These are phyloP conservation scores for Agrilus biguttatus DNA, from an alignment of 2,888 invertebrate genomes.

Conservation along the genomic window DNA sequence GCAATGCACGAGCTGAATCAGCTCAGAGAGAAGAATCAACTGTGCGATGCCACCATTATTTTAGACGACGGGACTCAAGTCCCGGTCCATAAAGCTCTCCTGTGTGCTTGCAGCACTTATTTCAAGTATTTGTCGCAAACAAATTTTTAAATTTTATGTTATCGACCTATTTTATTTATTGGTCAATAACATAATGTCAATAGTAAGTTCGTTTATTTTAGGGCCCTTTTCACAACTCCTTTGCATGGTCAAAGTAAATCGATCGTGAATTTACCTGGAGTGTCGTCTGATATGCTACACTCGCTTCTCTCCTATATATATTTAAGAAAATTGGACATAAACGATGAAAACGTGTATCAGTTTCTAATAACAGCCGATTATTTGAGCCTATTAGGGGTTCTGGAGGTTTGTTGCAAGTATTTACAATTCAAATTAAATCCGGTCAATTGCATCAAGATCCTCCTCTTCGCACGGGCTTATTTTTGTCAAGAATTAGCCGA, in stretches of 20 bases:
- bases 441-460: conserved; percentile 71
- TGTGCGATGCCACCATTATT: conserved; percentile 75
- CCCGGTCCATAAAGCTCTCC: conserved; percentile 73
- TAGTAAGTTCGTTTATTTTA: conserved; percentile 21
- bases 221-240: conserved; percentile 72
- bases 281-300: conserved; percentile 62
- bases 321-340: conserved; percentile 60
- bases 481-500: conserved; percentile 59
- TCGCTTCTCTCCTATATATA: conserved; percentile 76
- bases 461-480: conserved; percentile 68
- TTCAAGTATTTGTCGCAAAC: conserved; percentile 46
- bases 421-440: conserved; percentile 52
- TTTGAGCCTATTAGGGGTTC: conserved; percentile 67
- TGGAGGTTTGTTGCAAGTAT: conserved; percentile 67
- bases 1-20: conserved; percentile 76
- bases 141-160: neutral
- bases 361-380: conserved; percentile 79
- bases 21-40: conserved; percentile 63
- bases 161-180: too few relatives aligned
- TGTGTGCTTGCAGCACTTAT: conserved; percentile 81
- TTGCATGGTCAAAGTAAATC: conserved; percentile 51
- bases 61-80: conserved; percentile 70
- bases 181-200: too few relatives aligned
- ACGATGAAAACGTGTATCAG: conserved; percentile 63
- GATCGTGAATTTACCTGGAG: conserved; percentile 61